Percentiles rank a stretch among this genome's conserved stretches.
Evolutionary conservation across 2,888 invertebrate genomes (phyloP).

Genomic region (Cryptosula pallasiana): DNA sequence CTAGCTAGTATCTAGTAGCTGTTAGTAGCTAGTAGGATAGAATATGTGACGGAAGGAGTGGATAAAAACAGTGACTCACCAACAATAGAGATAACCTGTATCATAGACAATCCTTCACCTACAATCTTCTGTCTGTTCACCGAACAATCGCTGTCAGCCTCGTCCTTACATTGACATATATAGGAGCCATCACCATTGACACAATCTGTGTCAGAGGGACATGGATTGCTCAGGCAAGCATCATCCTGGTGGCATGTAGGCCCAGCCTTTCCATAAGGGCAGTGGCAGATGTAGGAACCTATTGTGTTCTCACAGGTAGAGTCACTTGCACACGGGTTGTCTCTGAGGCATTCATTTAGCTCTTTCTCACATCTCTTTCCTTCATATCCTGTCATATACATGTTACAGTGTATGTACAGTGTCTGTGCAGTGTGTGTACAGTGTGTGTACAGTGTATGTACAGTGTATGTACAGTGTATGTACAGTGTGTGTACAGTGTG

Average conservation of each 20-base stretch:
- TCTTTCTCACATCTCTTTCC: neutral
- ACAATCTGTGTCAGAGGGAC: neutral
- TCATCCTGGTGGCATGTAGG: conserved; percentile 3
- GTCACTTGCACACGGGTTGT: neutral
- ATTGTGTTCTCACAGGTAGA: conserved; percentile 12
- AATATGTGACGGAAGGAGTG: too few species aligned
- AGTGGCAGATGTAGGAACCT: conserved; percentile 7
- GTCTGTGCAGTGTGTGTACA: too few species aligned
- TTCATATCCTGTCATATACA: neutral
- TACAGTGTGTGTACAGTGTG: too few species aligned
- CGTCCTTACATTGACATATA: neutral
- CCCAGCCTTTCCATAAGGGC: neutral
- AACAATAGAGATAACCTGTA: neutral
- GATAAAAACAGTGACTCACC: too few species aligned
- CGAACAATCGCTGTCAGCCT: neutral
- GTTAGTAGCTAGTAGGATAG: too few species aligned
- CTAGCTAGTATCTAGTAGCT: too few species aligned
- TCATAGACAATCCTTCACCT: neutral
- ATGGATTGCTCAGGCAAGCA: neutral
- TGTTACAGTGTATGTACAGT: too few species aligned
- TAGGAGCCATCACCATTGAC: neutral
- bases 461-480: too few species aligned
- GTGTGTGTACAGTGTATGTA: too few species aligned
- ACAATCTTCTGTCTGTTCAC: neutral
- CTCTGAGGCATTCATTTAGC: conserved; percentile 7